Evolutionary conservation across 2,797 vertebrate species (phyloP), one percentile per base, ranked within the genome.

Genomic region (Phoebastria nigripes): DNA sequence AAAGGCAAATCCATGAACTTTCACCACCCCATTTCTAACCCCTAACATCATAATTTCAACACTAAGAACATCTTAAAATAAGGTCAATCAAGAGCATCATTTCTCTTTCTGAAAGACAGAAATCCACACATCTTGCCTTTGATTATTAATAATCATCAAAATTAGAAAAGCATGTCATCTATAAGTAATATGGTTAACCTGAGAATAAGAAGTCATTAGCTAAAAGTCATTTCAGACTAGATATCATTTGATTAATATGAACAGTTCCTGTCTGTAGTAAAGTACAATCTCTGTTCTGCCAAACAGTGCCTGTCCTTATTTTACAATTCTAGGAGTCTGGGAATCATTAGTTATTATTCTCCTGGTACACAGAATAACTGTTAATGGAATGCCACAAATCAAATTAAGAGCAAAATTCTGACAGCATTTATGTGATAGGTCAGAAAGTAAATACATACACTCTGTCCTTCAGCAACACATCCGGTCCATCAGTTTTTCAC

Each of bases 301-400:
- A 94, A 95, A 93, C 47, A 69, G 56, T 28, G 46, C 39, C 63
- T 91, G 81, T 83, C 67, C 88, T 87, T 54, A 67, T 81, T 87
- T 96, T 78, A 95, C 35, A 92, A 11, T 83, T 69, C 93, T 80
- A 61, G 20, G 61, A 94, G 90, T 91, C 89, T 92, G 88, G 72
- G 56, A 95, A 92, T 92, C 76, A 37, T 93, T 94, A 94, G 79
- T 91, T 95, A 84, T 82, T 91, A 90, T 91, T 89, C 79, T 85
- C 42, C 69, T 46, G 56, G 25, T 88, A 89, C 19, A 39, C 61
- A 93, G 74, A 91, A 94, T 54, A 95, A 91, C 92, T 89, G 80
- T 72, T 97, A 97, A 96, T 94, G 72, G 93, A 96, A 91, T 47
- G 39, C 16, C 72, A 96, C 82, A 93, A 95, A 96, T 95, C 89